Evolutionary conservation across 2,113 vertebrate species (phyloP), one percentile per base, ranked within the genome.

Genomic region (Sander lucioperca): DNA sequence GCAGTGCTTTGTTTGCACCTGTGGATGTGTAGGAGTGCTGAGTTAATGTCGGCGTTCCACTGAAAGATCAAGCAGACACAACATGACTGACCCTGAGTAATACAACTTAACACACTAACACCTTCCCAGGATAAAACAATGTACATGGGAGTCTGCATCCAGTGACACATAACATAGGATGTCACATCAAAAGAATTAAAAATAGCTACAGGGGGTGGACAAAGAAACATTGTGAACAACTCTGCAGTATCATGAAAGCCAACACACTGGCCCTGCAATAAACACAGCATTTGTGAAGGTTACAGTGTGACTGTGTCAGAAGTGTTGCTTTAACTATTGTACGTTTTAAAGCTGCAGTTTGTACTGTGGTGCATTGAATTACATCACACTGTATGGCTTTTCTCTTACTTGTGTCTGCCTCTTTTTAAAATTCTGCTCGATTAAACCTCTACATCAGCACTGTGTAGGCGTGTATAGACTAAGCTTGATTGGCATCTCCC

Each of bases 1-100:
- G 79, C 80, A 2, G 78, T 9, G 51, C 79, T 88, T 86, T 90
- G 82, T 89, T 71, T 83, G 67, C 74, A 89, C 90, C 87, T 86
- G 80, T 67, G 78, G 45, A 18, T 50, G 64, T 70, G 74, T 53
- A 10, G 39, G 39, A 10, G 50, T 59, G 69, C 15, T 0, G 59
- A 45, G 66, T 36, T 23, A 3, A 16, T 33, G 50, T 19, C 45
- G 59, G 18, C 21, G 53, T 53, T 51, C 0, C 48, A 36, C 43
- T 16, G 54, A 64, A 56, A 48, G 36, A 68, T 47, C 18, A 73
- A 56, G 62, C 50, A 56, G 43, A 56, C 19, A 45, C 21, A 61
- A 50, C 53, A 50, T 39, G n/a, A 66, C 57, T 14, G 3, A 51
- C 16, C 19, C 59, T 39, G 56, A 58, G 39, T 15, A 2, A 19